Base-by-base conservation (phyloP, 2,113 vertebrate species). In the Coracopsis vasa region DNA sequence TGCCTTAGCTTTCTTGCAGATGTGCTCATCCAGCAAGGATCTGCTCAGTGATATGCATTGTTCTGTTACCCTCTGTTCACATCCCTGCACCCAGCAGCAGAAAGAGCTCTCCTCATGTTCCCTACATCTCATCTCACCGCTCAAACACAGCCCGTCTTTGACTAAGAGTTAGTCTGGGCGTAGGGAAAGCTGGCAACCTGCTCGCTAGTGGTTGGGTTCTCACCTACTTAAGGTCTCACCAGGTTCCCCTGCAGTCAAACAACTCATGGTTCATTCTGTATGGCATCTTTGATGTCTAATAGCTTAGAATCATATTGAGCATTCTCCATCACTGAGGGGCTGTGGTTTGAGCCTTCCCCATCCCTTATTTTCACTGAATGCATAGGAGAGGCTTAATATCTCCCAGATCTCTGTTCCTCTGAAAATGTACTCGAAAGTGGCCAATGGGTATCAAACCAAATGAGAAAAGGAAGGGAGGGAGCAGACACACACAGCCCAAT, bases 381-480 rank as follows among this genome's bases (percentile, higher is more conserved):
- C 16, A 69, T 0, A 77, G 39, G 28, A 67, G 33, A 23, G 82
- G 51, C 27, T 83, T 4, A 3, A 0, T 35, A 53, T 13, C 50
- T 41, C 28, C 0, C 0, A 81, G 35, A 60, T 18, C 28, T 69
- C 44, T 18, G 4, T 7, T 80, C 17, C 56, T 54, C 64, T 67
- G 31, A 65, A 83, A 77, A 83, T 28, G 13, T 9, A 27, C 35
- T 91, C 79, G 35, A 33, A 81, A 33, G n/a, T 67, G 47, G 42
- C 65, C 70, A 87, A 35, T 3, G 11, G 24, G 13, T 39, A 69
- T 19, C 66, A 62, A 83, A 86, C 1, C 2, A 14, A 89, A 73
- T 13, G 35, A 66, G 47, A 62, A 85, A 82, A 90, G 70, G 61
- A 75, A 62, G 51, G 56, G 61, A 81, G 58, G 51, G 56, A 94